Base-by-base conservation (phyloP, 2,888 invertebrate species). In the Coenonympha glycerion region DNA sequence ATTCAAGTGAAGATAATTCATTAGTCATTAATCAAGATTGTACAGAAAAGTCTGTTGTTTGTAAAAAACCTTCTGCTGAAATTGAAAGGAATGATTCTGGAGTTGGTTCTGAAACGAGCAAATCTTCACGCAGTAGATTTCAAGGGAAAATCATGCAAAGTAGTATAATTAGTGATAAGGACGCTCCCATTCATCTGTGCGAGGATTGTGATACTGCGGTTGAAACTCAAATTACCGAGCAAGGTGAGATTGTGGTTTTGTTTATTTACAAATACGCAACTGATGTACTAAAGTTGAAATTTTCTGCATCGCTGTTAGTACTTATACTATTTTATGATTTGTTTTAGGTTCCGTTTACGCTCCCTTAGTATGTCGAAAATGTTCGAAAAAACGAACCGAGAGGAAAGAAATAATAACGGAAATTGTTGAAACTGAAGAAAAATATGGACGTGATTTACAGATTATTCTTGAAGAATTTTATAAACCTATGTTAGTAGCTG, bases 391-490 rank as follows among this genome's bases (percentile, higher is more conserved):
- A 68, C 89, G 97, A 49, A 91, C 94, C 6, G 97, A 98, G 74
- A 90, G 97, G 48, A 96, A 96, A 70, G 97, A 98, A 87, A 97
- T 97, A 26, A 93, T 98, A 45, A 94, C 94, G 3, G 98, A 98
- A 88, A 96, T 98, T 55, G 95, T 97, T 3, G 97, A 98, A 81
- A 98, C 98, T 1, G 98, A 98, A 82, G 93, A 96, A 71, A 98
- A 97, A 70, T 98, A 98, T 72, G 96, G 97, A 15, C 89, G 97
- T 47, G 98, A 98, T 78, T 87, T 98, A 64, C 93, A 94, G 73
- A 97, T 98, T 50, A 94, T 98, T 63, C 88, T 96, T 63, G 97
- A 97, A 76, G 97, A 96, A 77, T 96, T 96, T 75, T 95, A 95
- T 73, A 92, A 94, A 68, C 97, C 97, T 0, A 97, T 98, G 94